Base-by-base conservation (phyloP, 2,113 vertebrate species). In the Butorides virescens region DNA sequence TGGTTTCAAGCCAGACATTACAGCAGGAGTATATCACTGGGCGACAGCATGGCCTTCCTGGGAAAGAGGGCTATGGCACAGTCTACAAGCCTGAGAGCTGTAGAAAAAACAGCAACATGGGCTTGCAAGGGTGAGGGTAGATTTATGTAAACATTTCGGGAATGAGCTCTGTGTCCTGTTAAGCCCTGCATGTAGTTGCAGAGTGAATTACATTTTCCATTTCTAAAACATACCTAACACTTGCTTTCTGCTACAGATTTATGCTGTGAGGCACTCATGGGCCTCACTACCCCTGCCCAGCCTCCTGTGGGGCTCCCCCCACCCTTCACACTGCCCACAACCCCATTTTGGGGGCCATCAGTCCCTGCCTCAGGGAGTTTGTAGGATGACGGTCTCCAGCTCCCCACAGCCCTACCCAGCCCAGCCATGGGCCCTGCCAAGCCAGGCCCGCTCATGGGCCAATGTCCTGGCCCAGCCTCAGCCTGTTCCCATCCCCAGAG, bases 401-500 rank as follows among this genome's bases (percentile, higher is more conserved):
- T 78, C 18, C 21, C 15, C 37, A 32, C 17, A 66, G 16, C 37
- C 4, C 8, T 46, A 16, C 14, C 8, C 10, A 17, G 42, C 13
- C 11, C 19, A 21, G 13, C 19, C 11, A 7, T 15, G 10, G 30
- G 10, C 3, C 6, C 6, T 13, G 30, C 11, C 17, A n/a, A 25
- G n/a, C 2, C 7, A 8, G 5, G 10, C 4, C 6, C 19, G 23
- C 5, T 8, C 9, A 7, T 9, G 9, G 21, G 14, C 47, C 2
- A 1, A 23, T 5, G 10, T 19, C 26, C 6, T 12, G 4, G 8
- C 12, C 34, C 34, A 26, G 10, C 25, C 14, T 61, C 7, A 1
- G 18, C 17, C n/a, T 19, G 4, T 49, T 7, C 3, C 9, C 4
- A 11, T 44, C 7, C 18, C 27, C 29, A 22, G 8, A 61, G 14